Evolutionary conservation across 2,888 invertebrate species (phyloP), one percentile per base, ranked within the genome.

Genomic region (Rhingia rostrata): DNA sequence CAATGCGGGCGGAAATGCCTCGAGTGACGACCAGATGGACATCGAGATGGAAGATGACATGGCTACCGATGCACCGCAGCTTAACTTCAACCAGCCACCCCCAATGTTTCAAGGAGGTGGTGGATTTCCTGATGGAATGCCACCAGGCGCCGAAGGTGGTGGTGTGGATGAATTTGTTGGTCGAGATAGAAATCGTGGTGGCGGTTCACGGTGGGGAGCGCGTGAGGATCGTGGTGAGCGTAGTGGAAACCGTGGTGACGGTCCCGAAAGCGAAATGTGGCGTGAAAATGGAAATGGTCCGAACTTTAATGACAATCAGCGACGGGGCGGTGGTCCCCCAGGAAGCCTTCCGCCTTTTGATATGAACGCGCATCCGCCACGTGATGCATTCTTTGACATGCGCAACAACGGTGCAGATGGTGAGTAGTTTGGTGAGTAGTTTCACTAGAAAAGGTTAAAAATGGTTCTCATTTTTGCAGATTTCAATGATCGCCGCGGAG

Each of bases 11-110:
- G 89, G 90, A 1, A 90, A 91, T 86, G 89, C 89, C 39, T 88
- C 85, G 74, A 91, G 93, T 60, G 95, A 95, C 67, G 96, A 96
- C 88, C 95, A 95, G 67, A 96, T 96, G 96, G 96, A 96, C 86
- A 93, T 96, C 49, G 96, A 96, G 90, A 94, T 95, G 90, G 94
- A 94, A 75, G 93, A 94, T 85, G 94, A 92, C n/a, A 89, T 78
- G 45, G 60, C 86, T 0, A 88, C 86, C 0, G 86, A 4, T 87
- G 86, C 72, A 37, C 39, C 79, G n/a, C 88, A 86, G 60, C 86
- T 88, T 3, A 89, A 89, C 72, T 94, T 94, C 90, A 93, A 89
- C 85, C 90, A 91, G 47, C 92, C 92, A 30, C 92, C 92, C 3
- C 92, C 92, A 10, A 86, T 89, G 33, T 89, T 91, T 82, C 74